Base-by-base conservation (phyloP, 23 tunicate genomes). In the Pegea sp. region DNA sequence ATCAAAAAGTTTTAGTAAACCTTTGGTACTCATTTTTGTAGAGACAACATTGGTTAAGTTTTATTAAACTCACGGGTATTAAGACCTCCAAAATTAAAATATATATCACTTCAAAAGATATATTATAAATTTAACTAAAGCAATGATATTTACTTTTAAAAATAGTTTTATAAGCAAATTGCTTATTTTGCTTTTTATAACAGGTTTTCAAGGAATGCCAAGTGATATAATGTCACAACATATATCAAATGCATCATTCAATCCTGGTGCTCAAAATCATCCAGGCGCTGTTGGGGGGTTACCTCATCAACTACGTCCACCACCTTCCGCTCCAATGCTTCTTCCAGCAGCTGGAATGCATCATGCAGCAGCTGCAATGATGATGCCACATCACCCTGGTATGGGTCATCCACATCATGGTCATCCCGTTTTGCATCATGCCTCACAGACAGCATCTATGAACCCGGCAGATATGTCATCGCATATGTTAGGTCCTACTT, bases 321-420 rank as follows among this genome's bases (percentile, higher is more conserved):
- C 77, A 11, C 77, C 77, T n/a, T 76, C 76, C 5, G 80, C 71
- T 49, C 64, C 73, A 30, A 66, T 80, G 80, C 34, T 80, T 16
- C 56, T 66, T 18, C 64, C 70, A 0, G 69, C 62, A 24, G 29
- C 61, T 24, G 80, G 72, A 8, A 32, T 32, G 33, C 92, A 59
- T 31, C 72, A 70, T 33, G 93, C 93, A 49, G 92, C 92, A 0
- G 78, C 78, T 5, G 78, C 78, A 21, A 80, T 80, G 80, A 78
- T 78, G 92, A 78, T 78, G 69, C 93, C 93, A 48, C 93, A 80
- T 65, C 93, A 80, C 49, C 50, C 71, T 33, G 71, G 77, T 31
- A 61, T 65, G 58, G 67, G 76, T 19, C 92, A 78, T 33, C 58
- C 92, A 25, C 92, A 70, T 28, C 68, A 55, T 48, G 33, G 66